Base-by-base conservation (phyloP, 2,888 invertebrate genomes). In the Shargacucullia verbasci region DNA sequence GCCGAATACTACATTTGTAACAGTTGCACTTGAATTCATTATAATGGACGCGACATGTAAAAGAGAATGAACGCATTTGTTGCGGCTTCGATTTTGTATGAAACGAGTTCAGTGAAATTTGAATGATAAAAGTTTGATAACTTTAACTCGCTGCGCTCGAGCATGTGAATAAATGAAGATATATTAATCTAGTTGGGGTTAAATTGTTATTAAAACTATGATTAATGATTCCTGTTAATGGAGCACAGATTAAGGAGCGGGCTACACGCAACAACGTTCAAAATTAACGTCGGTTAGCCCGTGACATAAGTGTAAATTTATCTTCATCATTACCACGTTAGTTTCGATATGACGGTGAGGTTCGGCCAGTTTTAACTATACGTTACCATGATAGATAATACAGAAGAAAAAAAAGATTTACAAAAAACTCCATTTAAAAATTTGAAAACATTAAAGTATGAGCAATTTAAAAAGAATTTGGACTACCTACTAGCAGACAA, bases 161-260 rank as follows among this genome's bases (percentile, higher is more conserved):
- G 81, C 81, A 84, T 80, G 83, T 83, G 89, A 87, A 89, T 88
- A 89, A 88, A 92, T 91, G 92, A 92, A 93, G 92, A 94, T 93
- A 92, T 94, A 93, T 94, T 92, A 91, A 92, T 92, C 90, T 84
- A 88, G 88, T 89, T 88, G 90, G 93, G 92, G 92, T 92, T 94
- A 93, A 93, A 92, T 92, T 91, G 89, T 93, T 93, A 92, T 93
- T 93, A 93, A 93, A 92, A 93, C 91, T 92, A 92, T 93, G 94
- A 94, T 94, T 92, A 93, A 94, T 94, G 90, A 82, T 84, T 76
- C 71, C 72, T 83, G 87, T 89, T 92, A 92, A 92, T 93, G 91
- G 89, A 87, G 87, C 84, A 80, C 85, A 91, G 92, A 92, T 91
- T 92, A 92, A 90, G 91, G 89, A 89, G 86, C 84, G 85, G 87